Evolutionary conservation across 2,113 vertebrate genomes (phyloP), one percentile per base, ranked within the genome.

Genomic region (Lutjanus erythropterus): DNA sequence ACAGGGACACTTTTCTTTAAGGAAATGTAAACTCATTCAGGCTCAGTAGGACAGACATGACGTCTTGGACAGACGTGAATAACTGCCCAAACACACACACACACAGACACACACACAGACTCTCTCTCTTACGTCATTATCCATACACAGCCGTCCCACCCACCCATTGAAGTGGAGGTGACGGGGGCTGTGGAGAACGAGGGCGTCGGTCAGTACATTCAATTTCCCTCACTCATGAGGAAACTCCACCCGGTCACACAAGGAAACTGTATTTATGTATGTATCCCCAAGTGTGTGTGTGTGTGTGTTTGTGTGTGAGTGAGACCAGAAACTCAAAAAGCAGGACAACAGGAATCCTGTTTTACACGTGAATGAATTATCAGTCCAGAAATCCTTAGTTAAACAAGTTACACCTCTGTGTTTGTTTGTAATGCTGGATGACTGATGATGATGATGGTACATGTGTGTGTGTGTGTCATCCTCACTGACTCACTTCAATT

Each of bases 221-320:
- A 70, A n/a, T 23, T 35, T 42, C 31, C 42, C 56, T 75, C 41
- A 69, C 70, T 44, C 52, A 55, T 60, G 52, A 89, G 90, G 91
- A 90, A 92, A 91, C 90, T 88, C 87, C 90, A 88, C 88, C 88
- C 82, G 5, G 23, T 67, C 55, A 52, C 79, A 73, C 50, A 31
- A 58, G 81, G 83, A 89, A 81, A 60, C 12, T 53, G 10, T 68
- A 16, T 73, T n/a, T n/a, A 9, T 61, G 29, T 41, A 12, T 65
- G 25, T 58, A 15, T 66, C n/a, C n/a, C n/a, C n/a, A n/a, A n/a
- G 31, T 50, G 23, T 46, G 27, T 59, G 47, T 55, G 41, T 58
- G 25, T 49, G 62, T 61, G 46, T 46, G 31, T 65, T 23, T 47
- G 33, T 79, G 64, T 46, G 21, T 62, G 33, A 27, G 64, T 46